These are phyloP conservation scores for Sprattus sprattus DNA, from an alignment of 2,113 vertebrate species.

Conservation along the genomic window DNA sequence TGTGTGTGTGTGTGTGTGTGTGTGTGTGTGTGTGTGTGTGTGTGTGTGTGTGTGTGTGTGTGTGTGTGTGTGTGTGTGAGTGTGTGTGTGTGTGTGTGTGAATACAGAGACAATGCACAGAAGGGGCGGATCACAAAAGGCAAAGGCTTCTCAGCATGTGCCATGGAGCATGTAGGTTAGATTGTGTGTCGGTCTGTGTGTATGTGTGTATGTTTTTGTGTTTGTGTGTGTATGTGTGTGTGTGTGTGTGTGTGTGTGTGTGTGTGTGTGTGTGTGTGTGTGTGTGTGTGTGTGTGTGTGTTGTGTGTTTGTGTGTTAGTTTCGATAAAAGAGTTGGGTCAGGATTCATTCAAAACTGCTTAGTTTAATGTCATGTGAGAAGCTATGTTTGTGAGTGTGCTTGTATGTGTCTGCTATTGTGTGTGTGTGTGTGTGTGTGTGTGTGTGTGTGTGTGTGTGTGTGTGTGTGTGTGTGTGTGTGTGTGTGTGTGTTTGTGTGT, in stretches of 20 bases:
- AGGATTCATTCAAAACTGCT: constrained; percentile 29
- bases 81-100: constrained; percentile 58
- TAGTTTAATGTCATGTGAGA: constrained; percentile 38
- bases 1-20: constrained; percentile 59
- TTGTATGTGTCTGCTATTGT: constrained; percentile 1
- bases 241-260: constrained; percentile 25
- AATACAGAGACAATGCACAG: constrained; percentile 60
- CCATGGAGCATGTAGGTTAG: constrained; percentile 64
- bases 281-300: constrained; percentile 30
- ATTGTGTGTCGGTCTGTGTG: constrained; percentile 37
- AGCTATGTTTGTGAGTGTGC: not conserved
- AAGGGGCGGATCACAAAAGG: constrained; percentile 57
- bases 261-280: constrained; percentile 40
- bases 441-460: not conserved
- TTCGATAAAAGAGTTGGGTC: not conserved
- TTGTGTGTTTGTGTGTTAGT: not conserved
- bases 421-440: constrained; percentile 15
- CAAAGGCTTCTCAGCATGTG: constrained; percentile 66
- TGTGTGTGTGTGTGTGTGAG: constrained; percentile 57
- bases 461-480: constrained; percentile 9
- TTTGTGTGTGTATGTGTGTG: constrained; percentile 29
- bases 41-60: constrained; percentile 56
- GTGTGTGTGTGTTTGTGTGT: too few relatives aligned
- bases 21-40: constrained; percentile 57
- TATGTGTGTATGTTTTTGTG: constrained; percentile 23